These are phyloP conservation scores for Labia minor DNA, from an alignment of 2,888 invertebrate species.

Conservation along the genomic window DNA sequence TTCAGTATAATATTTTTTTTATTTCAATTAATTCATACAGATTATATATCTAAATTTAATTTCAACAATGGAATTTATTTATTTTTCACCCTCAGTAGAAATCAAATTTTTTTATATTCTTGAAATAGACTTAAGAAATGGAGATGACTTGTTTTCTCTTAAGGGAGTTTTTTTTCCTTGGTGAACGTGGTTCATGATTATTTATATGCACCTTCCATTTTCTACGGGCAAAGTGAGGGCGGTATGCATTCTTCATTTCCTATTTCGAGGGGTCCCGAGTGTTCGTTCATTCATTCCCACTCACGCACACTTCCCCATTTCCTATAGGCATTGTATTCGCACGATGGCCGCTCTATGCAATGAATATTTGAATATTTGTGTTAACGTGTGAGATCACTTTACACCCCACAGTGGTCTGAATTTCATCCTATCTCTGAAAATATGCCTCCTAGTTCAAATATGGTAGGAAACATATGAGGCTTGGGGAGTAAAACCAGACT, in stretches of 20 bases:
- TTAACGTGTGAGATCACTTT: background rate
- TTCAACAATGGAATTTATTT: too few relatives aligned
- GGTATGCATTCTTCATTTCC: constrained; percentile 7
- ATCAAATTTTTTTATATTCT: too few relatives aligned
- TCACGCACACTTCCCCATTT: background rate
- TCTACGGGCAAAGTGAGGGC: background rate
- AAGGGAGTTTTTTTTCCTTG: too few relatives aligned
- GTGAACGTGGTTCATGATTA: background rate
- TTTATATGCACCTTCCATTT: constrained; percentile 13
- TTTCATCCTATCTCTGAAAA: background rate
- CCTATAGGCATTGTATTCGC: background rate
- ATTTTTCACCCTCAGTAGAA: too few relatives aligned
- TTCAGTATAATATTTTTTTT: too few relatives aligned
- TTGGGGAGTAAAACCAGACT: background rate
- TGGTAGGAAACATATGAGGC: too few relatives aligned
- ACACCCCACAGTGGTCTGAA: background rate
- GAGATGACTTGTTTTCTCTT: too few relatives aligned
- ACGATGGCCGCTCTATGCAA: background rate
- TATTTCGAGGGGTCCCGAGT: constrained; percentile 3
- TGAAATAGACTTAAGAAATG: too few relatives aligned
- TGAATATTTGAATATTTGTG: constrained; percentile 7
- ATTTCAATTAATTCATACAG: too few relatives aligned
- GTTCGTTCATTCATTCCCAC: background rate
- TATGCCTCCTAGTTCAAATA: background rate
- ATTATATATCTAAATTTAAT: too few relatives aligned